phyloP scores from a whole-genome alignment of 2,888 invertebrate genomes.

The Tinea semifulvella region DNA sequence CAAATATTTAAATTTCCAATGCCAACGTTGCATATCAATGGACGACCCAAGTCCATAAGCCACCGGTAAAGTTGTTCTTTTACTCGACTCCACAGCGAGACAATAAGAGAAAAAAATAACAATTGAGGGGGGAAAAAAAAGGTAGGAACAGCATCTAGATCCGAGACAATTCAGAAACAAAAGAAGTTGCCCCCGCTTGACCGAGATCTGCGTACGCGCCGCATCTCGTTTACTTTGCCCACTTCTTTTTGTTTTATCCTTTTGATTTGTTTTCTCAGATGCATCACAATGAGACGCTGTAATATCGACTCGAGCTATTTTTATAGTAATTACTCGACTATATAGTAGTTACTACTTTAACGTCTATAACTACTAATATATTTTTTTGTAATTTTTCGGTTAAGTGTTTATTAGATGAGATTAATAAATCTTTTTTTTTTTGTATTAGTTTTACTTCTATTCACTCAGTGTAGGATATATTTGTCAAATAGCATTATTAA shows the following conservation, averaged over 20 bases:
- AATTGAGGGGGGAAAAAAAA: slow-evolving; percentile 31
- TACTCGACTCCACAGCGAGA: slow-evolving; percentile 11
- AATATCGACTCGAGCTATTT: slow-evolving; percentile 54
- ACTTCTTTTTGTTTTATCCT: slow-evolving; percentile 44
- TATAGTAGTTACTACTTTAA: too few relatives aligned
- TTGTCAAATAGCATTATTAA: too few relatives aligned
- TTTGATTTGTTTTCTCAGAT: slow-evolving; percentile 59
- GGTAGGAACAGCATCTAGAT: slow-evolving; percentile 63
- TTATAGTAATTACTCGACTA: slow-evolving; percentile 41
- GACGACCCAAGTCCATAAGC: slow-evolving; percentile 66
- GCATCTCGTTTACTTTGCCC: slow-evolving; percentile 47
- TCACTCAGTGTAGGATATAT: too few relatives aligned
- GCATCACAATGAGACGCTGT: slow-evolving; percentile 61
- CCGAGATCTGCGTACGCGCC: slow-evolving; percentile 62
- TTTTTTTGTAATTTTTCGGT: too few relatives aligned
- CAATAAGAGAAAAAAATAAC: slow-evolving; percentile 12
- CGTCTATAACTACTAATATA: too few relatives aligned
- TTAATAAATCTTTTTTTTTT: too few relatives aligned
- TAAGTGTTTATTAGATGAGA: not conserved
- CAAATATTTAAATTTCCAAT: slow-evolving; percentile 67
- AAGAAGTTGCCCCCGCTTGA: slow-evolving; percentile 62
- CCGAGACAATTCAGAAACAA: slow-evolving; percentile 65
- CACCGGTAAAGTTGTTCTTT: slow-evolving; percentile 33
- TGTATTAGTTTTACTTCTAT: too few relatives aligned
- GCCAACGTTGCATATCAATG: slow-evolving; percentile 66